Conservation (phyloP, 92 coral and sea anemone genomes). For the Palythoa heliodiscus region DNA sequence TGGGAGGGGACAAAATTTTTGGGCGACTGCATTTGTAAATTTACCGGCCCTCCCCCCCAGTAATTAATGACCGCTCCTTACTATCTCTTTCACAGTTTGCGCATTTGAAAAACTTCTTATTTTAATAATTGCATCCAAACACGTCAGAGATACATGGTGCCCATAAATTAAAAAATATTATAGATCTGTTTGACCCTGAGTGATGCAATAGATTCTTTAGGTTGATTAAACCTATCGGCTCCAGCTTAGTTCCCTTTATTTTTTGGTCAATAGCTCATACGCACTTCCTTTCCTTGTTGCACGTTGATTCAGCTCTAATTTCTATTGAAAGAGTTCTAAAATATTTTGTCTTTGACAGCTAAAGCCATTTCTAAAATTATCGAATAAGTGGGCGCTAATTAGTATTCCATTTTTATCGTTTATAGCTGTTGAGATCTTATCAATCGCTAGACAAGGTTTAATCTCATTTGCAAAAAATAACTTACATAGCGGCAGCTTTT, state of each 20-base stretch:
- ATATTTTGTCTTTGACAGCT: neutral
- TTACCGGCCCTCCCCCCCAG: too few relatives aligned
- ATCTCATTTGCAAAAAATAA: neutral
- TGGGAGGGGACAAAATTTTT: too few relatives aligned
- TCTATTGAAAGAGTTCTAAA: neutral
- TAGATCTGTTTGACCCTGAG: too few relatives aligned
- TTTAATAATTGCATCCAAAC: too few relatives aligned
- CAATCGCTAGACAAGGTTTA: neutral
- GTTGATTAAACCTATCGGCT: too few relatives aligned
- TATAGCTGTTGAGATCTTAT: slow-evolving; percentile 1
- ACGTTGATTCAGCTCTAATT: neutral
- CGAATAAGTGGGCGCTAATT: neutral
- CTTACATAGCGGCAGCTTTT: neutral
- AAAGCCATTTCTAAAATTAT: neutral
- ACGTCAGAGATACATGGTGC: too few relatives aligned
- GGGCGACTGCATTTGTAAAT: too few relatives aligned
- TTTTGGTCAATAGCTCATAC: neutral
- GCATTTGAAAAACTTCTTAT: too few relatives aligned
- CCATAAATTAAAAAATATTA: too few relatives aligned
- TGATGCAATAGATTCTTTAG: too few relatives aligned
- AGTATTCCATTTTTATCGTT: neutral
- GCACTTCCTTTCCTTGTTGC: neutral
- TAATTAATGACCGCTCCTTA: too few relatives aligned
- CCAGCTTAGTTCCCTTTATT: neutral
- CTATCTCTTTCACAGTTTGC: too few relatives aligned